Base-by-base conservation (phyloP, 2,888 invertebrate species). In the Pegoplata infirma region DNA sequence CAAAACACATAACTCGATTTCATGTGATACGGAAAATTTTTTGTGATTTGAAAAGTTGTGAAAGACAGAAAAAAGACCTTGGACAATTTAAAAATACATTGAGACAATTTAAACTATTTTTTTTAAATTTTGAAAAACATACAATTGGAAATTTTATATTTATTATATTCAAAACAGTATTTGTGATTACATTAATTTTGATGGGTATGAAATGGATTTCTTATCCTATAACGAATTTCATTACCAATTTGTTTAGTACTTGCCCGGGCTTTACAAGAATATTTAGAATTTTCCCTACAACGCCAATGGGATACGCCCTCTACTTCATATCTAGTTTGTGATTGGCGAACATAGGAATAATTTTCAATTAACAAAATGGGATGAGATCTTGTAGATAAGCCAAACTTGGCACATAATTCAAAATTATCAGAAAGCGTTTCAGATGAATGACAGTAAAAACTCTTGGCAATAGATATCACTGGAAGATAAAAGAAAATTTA, bases 171-270 rank as follows among this genome's bases (percentile, higher is more conserved):
- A n/a, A n/a, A n/a, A n/a, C n/a, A n/a, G n/a, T n/a, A n/a, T n/a
- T n/a, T n/a, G n/a, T n/a, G n/a, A n/a, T n/a, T n/a, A n/a, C n/a
- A n/a, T n/a, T n/a, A n/a, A n/a, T n/a, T n/a, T n/a, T n/a, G n/a
- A 63, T 83, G 82, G 7, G 81, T 82, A 56, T 86, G 85, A 7
- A 82, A 71, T 23, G 84, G 82, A 78, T 83, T 82, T 8, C 81
- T 83, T 53, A 84, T 78, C 14, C 82, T 83, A 74, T 85, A 86
- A 73, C 82, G 84, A 16, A 87, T 78, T 44, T 84, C 83, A 4
- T 73, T 55, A 5, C 82, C 84, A 16, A 84, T 72, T 56, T 80
- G 53, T 64, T 80, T 83, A 5, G 84, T 84, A 17, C 74, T 71
- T 1, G 84, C 84, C 40, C 82, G 80, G 16, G 84, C 83, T 56